Percentiles rank a stretch among this genome's conserved stretches.
phyloP scores from a whole-genome alignment of 2,888 invertebrate species.

The Ochropleura plecta region DNA sequence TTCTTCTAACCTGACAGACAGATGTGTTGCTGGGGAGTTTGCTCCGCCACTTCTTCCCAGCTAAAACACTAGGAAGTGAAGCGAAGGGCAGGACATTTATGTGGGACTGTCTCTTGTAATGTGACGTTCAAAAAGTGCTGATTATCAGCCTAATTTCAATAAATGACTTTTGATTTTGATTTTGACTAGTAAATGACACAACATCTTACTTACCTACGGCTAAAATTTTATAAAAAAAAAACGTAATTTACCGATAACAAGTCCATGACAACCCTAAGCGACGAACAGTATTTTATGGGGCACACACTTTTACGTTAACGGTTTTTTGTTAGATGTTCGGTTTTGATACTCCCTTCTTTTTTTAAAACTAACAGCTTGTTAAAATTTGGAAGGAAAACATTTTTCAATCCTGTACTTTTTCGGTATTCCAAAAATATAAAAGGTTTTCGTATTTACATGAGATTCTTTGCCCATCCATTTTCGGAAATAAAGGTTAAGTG shows the following conservation, averaged over 20 bases:
- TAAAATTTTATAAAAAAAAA: background rate
- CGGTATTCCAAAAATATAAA: constrained; percentile 33
- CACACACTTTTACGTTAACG: constrained; percentile 76
- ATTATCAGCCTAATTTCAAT: too few species aligned
- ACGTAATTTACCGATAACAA: background rate
- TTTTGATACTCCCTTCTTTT: constrained; percentile 63
- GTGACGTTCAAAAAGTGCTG: too few species aligned
- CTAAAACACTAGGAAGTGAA: too few species aligned
- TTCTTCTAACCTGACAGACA: too few species aligned
- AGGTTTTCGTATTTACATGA: constrained; percentile 40
- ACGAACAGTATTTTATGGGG: constrained; percentile 77
- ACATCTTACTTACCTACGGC: background rate
- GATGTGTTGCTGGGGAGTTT: too few species aligned
- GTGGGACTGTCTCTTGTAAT: too few species aligned
- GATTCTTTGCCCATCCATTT: constrained; percentile 26
- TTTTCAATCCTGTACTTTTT: constrained; percentile 34
- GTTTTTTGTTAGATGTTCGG: constrained; percentile 76
- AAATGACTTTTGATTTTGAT: too few species aligned
- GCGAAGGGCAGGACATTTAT: too few species aligned
- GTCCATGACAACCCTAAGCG: constrained; percentile 56
- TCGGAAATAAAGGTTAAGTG: constrained; percentile 1
- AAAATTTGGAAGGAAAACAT: constrained; percentile 49
- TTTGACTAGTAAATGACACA: background rate
- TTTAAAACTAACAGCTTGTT: constrained; percentile 60
- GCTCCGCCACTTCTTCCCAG: too few species aligned